Percentiles rank a stretch among this genome's conserved stretches.
These are phyloP conservation scores for Corythornis leucogaster DNA, from an alignment of 2,797 vertebrate genomes.

Conservation along the genomic window DNA sequence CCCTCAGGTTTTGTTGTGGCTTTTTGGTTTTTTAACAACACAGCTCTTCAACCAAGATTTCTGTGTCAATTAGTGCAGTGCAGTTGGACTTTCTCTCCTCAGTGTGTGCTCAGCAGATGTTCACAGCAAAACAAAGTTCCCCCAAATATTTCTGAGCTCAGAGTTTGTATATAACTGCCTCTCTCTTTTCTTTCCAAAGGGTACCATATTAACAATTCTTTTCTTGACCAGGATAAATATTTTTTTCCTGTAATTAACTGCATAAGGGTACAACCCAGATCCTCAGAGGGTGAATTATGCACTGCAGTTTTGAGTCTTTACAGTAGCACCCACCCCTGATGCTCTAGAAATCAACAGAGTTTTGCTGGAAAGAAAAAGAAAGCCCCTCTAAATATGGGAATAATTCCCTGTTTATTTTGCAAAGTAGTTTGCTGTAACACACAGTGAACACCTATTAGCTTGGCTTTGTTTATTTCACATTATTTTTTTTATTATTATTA, in stretches of 20 bases:
- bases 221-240: conserved; percentile 83
- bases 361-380: conserved; percentile 66
- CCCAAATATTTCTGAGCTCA: conserved; percentile 77
- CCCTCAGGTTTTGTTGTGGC: background rate
- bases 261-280: conserved; percentile 64
- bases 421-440: conserved; percentile 79
- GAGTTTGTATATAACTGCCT: conserved; percentile 73
- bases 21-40: background rate
- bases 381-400: conserved; percentile 78
- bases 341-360: conserved; percentile 72
- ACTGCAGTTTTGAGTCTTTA: conserved; percentile 51
- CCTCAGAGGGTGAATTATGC: conserved; percentile 60
- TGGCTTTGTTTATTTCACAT: conserved; percentile 72
- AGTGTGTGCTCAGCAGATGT: conserved; percentile 72
- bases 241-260: conserved; percentile 83
- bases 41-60: background rate
- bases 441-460: conserved; percentile 69
- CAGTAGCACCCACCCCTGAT: conserved; percentile 60
- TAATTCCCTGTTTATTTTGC: conserved; percentile 83
- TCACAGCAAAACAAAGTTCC: conserved; percentile 74
- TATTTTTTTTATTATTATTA: conserved; percentile 64
- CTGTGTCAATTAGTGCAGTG: conserved; percentile 49
- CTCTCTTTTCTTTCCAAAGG: conserved; percentile 80
- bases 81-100: conserved; percentile 39
- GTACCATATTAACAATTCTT: conserved; percentile 83